Evolutionary conservation across 2,113 vertebrate species (phyloP), one percentile per base, ranked within the genome.

Genomic region (Corythaeola cristata): DNA sequence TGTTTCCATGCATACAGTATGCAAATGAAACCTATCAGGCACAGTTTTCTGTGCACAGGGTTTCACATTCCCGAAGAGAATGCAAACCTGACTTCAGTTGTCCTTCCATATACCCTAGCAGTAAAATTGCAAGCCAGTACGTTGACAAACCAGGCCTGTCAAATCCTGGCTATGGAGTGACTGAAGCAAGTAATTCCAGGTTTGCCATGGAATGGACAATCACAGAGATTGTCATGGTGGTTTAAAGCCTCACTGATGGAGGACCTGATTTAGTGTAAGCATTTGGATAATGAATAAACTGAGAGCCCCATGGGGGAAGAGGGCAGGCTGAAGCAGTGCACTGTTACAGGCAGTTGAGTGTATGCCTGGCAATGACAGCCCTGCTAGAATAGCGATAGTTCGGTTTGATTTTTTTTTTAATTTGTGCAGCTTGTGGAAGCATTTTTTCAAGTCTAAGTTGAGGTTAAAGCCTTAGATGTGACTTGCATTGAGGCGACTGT

Each of bases 201-300:
- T 90, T 97, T 90, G 80, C 74, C 28, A 45, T 87, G 73, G 77
- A 81, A 67, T 71, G 73, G 60, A 84, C 64, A 81, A 16, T 24
- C 41, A 37, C 6, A 3, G 55, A 96, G 50, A 80, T 55, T 95
- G 55, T 93, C 49, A 5, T 44, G 33, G 85, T 90, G 60, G 7
- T 89, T 96, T 88, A 94, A 96, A 96, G 53, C 86, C 79, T 93
- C 35, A 8, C 37, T 83, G 74, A 64, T 68, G 91, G 9, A 87
- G 74, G 49, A 84, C 58, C 53, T 95, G 81, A 89, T 96, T 16
- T 59, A 87, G 21, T 62, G 41, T 94, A 79, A 93, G 67, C 37
- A 49, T 60, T 89, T 96, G 39, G 52, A 89, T 97, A 47, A 85
- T 68, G 60, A 96, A 67, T 75, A 80, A 30, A 66, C 37, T 74